Percentiles rank a stretch among this genome's conserved stretches.
Evolutionary conservation across 2,113 vertebrate species (phyloP).

Genomic region (Rhodinocichla rosea): DNA sequence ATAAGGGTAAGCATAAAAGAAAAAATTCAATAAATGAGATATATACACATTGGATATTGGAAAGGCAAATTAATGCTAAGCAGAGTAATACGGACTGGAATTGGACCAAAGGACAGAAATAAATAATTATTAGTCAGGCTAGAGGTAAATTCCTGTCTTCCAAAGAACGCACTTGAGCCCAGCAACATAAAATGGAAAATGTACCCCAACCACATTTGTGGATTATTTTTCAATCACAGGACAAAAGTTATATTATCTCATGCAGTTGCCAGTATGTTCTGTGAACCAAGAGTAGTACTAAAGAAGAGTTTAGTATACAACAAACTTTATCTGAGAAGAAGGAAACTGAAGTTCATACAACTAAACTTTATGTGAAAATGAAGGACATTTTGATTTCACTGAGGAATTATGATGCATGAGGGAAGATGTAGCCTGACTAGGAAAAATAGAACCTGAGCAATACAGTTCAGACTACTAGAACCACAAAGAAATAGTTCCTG

Average conservation of each 20-base stretch:
- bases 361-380: background rate
- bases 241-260: background rate
- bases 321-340: background rate
- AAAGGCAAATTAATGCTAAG: background rate
- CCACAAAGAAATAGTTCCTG: background rate
- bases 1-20: background rate
- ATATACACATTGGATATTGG: background rate
- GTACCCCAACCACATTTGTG: rapidly evolving
- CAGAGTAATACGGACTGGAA: background rate
- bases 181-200: background rate
- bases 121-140: background rate
- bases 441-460: background rate
- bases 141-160: background rate
- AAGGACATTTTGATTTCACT: background rate
- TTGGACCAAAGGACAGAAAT: background rate
- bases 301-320: background rate
- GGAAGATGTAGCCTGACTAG: background rate
- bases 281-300: background rate
- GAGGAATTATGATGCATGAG: background rate
- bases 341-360: background rate
- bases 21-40: background rate
- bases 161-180: background rate
- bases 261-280: background rate
- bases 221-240: background rate
- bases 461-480: background rate